A percentile compares a stretch with the other conserved stretches of the same genome.
phyloP scores from a whole-genome alignment of 2,797 vertebrate species.

The Emydoidea blandingii region DNA sequence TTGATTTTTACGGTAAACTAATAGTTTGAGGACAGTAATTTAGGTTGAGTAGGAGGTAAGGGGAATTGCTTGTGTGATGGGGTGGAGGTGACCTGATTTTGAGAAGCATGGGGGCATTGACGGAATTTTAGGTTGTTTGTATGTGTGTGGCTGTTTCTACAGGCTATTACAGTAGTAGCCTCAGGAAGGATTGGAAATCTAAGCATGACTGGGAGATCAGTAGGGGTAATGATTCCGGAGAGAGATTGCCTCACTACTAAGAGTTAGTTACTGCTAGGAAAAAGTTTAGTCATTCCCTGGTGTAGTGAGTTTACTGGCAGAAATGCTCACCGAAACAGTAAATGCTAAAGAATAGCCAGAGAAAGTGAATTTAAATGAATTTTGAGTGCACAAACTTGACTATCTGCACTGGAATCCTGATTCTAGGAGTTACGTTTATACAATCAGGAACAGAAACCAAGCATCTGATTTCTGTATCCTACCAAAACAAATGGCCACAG shows the following conservation, averaged over 20 bases:
- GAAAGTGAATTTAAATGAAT: background rate
- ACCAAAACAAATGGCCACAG: background rate
- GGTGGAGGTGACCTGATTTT: background rate
- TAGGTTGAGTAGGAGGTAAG: background rate
- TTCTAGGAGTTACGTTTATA: no score
- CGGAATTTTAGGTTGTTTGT: background rate
- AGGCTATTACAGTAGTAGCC: background rate
- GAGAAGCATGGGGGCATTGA: constrained; percentile 10
- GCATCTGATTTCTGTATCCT: background rate
- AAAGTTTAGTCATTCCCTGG: background rate
- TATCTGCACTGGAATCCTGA: no score
- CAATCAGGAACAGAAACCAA: background rate
- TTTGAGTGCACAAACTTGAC: no score
- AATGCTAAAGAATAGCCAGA: background rate
- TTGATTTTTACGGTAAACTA: background rate
- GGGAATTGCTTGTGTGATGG: background rate
- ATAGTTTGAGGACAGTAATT: background rate
- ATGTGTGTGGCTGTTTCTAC: constrained; percentile 16
- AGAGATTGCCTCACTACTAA: background rate
- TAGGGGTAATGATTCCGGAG: background rate
- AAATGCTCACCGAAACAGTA: background rate
- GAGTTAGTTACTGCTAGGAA: constrained; percentile 7
- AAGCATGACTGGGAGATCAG: constrained; percentile 18
- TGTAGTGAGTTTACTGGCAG: background rate
- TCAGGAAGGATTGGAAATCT: background rate